Evolutionary conservation across 2,797 vertebrate genomes (phyloP).

Genomic region (Chelon labrosus): DNA sequence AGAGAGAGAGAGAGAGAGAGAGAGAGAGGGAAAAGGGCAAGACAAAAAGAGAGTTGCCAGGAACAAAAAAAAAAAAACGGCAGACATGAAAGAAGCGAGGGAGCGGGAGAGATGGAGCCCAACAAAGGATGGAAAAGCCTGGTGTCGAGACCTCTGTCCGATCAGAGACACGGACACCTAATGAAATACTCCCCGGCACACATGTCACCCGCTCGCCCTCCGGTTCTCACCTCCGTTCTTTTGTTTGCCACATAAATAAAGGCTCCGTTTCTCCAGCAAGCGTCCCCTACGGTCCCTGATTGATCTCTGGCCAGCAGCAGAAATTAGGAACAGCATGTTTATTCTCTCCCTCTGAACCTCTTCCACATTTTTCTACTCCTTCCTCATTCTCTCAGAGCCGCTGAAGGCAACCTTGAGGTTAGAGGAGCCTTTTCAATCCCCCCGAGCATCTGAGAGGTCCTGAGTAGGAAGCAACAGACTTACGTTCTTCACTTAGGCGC

Average conservation of each 20-base stretch:
- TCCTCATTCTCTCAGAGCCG: slow-evolving; percentile 27
- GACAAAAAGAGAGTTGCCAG: slow-evolving; percentile 47
- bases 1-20: slow-evolving; percentile 47
- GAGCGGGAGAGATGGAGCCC: slow-evolving; percentile 43
- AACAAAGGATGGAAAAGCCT: slow-evolving; percentile 54
- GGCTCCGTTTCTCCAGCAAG: neutral
- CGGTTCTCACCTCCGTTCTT: slow-evolving; percentile 35
- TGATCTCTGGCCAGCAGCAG: slow-evolving; percentile 54
- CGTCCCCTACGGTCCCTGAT: slow-evolving; percentile 35
- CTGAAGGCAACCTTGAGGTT: slow-evolving; percentile 18
- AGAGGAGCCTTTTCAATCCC: slow-evolving; percentile 19
- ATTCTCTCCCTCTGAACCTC: slow-evolving; percentile 30
- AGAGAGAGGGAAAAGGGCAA: slow-evolving; percentile 42
- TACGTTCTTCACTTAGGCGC: slow-evolving; percentile 4
- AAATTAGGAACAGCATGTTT: slow-evolving; percentile 51
- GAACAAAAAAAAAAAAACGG: slow-evolving; percentile 53
- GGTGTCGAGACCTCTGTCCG: slow-evolving; percentile 63
- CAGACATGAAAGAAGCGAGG: slow-evolving; percentile 57
- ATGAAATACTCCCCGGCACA: slow-evolving; percentile 42
- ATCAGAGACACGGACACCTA: slow-evolving; percentile 45
- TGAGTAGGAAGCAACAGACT: slow-evolving; percentile 1
- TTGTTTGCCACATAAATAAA: slow-evolving; percentile 63
- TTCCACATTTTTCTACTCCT: slow-evolving; percentile 2
- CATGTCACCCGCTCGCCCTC: slow-evolving; percentile 13
- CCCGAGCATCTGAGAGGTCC: slow-evolving; percentile 11